A percentile compares a stretch with the other conserved stretches of the same genome.
These are phyloP conservation scores for Danionella dracula DNA, from an alignment of 2,797 vertebrate genomes.

Conservation along the genomic window DNA sequence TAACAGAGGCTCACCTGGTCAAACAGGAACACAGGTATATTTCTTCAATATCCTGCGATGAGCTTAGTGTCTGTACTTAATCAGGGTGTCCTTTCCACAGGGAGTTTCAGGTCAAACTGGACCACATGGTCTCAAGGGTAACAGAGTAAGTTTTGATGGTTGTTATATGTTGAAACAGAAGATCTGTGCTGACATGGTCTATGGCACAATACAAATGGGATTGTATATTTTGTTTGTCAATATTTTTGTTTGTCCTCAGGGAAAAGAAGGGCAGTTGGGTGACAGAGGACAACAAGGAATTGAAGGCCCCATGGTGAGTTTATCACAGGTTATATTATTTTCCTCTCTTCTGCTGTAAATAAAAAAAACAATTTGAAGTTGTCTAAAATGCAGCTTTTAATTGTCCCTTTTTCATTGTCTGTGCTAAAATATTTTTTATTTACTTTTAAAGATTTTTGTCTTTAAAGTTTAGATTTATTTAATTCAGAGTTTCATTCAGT, in stretches of 20 bases:
- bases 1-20: slow-evolving; percentile 61
- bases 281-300: slow-evolving; percentile 63
- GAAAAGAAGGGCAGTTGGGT: slow-evolving; percentile 57
- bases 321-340: too few relatives aligned
- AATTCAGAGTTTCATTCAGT: too few relatives aligned
- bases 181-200: background rate
- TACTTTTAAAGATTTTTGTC: too few relatives aligned
- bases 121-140: slow-evolving; percentile 67
- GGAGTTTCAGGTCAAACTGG: slow-evolving; percentile 65
- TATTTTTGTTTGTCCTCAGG: slow-evolving; percentile 54
- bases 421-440: too few relatives aligned
- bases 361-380: too few relatives aligned
- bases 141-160: slow-evolving; percentile 56
- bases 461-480: too few relatives aligned
- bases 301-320: slow-evolving; percentile 70
- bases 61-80: background rate
- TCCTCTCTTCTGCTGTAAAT: too few relatives aligned
- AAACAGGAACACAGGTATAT: slow-evolving; percentile 64
- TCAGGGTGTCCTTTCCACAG: slow-evolving; percentile 47
- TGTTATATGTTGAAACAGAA: too few relatives aligned
- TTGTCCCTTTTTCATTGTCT: too few relatives aligned
- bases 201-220: background rate
- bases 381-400: too few relatives aligned
- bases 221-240: background rate
- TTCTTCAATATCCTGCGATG: too few relatives aligned